These are phyloP conservation scores for Corvus hawaiiensis DNA, from an alignment of 2,113 vertebrate genomes.

Conservation along the genomic window DNA sequence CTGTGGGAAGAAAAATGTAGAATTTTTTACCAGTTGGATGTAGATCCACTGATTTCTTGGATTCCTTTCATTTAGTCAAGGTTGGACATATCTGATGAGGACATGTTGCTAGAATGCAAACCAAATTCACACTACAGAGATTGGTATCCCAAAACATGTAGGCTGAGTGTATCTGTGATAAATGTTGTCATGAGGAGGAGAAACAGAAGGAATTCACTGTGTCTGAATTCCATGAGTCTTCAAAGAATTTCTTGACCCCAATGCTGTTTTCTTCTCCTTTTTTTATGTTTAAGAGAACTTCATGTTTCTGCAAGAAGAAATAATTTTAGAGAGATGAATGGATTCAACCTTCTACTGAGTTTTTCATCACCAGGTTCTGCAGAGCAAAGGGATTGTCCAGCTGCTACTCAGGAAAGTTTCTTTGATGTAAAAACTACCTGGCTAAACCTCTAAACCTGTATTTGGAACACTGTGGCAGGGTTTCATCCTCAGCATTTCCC, in stretches of 20 bases:
- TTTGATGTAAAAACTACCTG: not conserved
- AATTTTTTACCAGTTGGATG: not conserved
- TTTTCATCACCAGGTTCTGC: not conserved
- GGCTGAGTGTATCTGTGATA: not conserved
- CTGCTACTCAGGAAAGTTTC: not conserved
- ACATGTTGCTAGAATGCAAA: not conserved
- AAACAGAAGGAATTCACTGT: not conserved
- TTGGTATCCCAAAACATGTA: not conserved
- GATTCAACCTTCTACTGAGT: not conserved
- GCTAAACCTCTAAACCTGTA: not conserved
- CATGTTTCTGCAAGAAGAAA: not conserved
- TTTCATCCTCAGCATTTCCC: not conserved
- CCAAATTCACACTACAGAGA: not conserved
- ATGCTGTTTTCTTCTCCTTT: not conserved
- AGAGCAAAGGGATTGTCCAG: not conserved
- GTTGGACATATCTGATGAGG: not conserved
- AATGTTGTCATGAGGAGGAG: not conserved
- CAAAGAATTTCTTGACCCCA: not conserved
- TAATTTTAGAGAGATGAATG: not conserved
- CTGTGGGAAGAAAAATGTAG: not conserved
- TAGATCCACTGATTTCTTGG: not conserved
- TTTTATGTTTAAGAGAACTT: not conserved
- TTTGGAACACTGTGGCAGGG: not conserved
- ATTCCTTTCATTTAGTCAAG: not conserved
- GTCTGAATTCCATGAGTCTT: not conserved